A percentile compares a stretch with the other conserved stretches of the same genome.
Evolutionary conservation across 2,113 vertebrate species (phyloP).

Genomic region (Siniperca chuatsi): DNA sequence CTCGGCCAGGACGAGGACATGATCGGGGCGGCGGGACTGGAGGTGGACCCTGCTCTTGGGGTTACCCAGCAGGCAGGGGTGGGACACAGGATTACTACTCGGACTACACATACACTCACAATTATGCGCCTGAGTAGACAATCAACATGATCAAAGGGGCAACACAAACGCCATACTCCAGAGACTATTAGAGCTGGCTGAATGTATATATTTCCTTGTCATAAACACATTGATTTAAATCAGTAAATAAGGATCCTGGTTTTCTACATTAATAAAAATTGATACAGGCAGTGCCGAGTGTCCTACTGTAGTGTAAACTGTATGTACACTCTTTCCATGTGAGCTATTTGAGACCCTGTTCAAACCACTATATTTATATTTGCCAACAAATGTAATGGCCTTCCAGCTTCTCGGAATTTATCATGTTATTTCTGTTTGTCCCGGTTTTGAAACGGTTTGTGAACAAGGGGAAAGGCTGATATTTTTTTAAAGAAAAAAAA

Average conservation of each 20-base stretch:
- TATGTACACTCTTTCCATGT: slow-evolving; percentile 81
- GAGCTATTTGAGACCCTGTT: slow-evolving; percentile 82
- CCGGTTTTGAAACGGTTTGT: slow-evolving; percentile 79
- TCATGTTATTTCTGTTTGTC: slow-evolving; percentile 75
- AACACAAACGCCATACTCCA: slow-evolving; percentile 61
- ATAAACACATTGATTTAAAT: slow-evolving; percentile 77
- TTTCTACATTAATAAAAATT: slow-evolving; percentile 83
- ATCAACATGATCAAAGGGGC: slow-evolving; percentile 63
- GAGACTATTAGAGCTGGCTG: slow-evolving; percentile 79
- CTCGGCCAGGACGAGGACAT: slow-evolving; percentile 78
- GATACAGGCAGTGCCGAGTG: slow-evolving; percentile 80
- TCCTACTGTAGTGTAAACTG: slow-evolving; percentile 78
- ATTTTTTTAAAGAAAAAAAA: slow-evolving; percentile 85
- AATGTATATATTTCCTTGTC: slow-evolving; percentile 86
- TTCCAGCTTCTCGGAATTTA: slow-evolving; percentile 80
- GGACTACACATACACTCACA: slow-evolving; percentile 82
- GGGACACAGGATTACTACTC: slow-evolving; percentile 79
- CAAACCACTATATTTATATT: slow-evolving; percentile 90
- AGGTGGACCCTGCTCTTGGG: slow-evolving; percentile 78
- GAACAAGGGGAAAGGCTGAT: slow-evolving; percentile 81
- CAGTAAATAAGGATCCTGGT: slow-evolving; percentile 71
- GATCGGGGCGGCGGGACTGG: slow-evolving; percentile 70
- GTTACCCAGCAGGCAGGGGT: slow-evolving; percentile 78
- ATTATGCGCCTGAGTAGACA: slow-evolving; percentile 81
- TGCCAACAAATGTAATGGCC: slow-evolving; percentile 85